phyloP scores from a whole-genome alignment of 2,113 vertebrate genomes.

The Platichthys flesus region DNA sequence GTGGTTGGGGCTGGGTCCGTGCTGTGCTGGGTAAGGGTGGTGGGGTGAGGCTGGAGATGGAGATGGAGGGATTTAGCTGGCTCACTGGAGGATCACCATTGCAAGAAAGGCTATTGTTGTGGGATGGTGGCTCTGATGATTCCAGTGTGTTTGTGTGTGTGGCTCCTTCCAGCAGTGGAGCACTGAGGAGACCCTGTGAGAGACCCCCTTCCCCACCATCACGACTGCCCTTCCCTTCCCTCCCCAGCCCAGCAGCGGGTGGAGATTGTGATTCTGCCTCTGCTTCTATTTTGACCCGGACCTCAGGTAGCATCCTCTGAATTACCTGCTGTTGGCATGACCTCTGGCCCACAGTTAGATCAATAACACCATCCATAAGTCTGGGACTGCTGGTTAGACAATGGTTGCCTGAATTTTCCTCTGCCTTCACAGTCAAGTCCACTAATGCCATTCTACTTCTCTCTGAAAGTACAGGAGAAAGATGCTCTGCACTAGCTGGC shows the following conservation, averaged over 20 bases:
- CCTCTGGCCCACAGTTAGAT: constrained; percentile 92
- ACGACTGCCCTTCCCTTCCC: constrained; percentile 48
- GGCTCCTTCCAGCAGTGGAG: constrained; percentile 48
- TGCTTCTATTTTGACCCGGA: constrained; percentile 91
- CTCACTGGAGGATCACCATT: constrained; percentile 57
- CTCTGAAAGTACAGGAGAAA: constrained; percentile 85
- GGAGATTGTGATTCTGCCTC: constrained; percentile 76
- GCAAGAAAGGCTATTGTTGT: constrained; percentile 80
- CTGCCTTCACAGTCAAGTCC: constrained; percentile 86
- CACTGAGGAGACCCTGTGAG: constrained; percentile 78
- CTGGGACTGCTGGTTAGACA: constrained; percentile 80
- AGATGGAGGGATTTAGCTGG: constrained; percentile 60
- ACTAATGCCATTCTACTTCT: constrained; percentile 85
- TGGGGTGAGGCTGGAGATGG: constrained; percentile 38
- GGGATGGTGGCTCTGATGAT: constrained; percentile 80
- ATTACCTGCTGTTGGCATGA: constrained; percentile 93
- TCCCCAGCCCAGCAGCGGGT: constrained; percentile 49
- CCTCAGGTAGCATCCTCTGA: constrained; percentile 87
- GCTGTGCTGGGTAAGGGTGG: constrained; percentile 56
- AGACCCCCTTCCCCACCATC: constrained; percentile 68
- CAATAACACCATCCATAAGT: constrained; percentile 93
- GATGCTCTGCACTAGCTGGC: constrained; percentile 82
- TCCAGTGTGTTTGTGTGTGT: constrained; percentile 71
- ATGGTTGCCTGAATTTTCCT: constrained; percentile 84
- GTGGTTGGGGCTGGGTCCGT: constrained; percentile 79